A percentile compares a stretch with the other conserved stretches of the same genome.
Evolutionary conservation across 92 coral and sea anemone genomes (phyloP).

Genomic region (Phenganax stokvisi): DNA sequence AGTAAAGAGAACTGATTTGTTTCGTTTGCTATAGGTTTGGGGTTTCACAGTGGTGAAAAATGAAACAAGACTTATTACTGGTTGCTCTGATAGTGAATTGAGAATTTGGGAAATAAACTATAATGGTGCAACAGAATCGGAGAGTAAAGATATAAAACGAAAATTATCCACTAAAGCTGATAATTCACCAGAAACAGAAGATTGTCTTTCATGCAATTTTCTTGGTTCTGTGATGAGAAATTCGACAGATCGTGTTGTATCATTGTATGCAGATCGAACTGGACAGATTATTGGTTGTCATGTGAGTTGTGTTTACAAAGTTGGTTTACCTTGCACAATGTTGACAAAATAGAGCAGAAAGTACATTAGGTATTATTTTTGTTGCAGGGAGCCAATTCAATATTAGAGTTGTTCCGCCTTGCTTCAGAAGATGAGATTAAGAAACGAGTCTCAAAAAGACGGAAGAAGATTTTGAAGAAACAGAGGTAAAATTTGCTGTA

Average conservation of each 20-base stretch:
- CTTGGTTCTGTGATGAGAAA: conserved; percentile 85
- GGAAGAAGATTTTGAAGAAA: conserved; percentile 54
- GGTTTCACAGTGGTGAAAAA: conserved; percentile 61
- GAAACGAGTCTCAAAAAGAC: conserved; percentile 63
- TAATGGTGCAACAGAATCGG: not conserved
- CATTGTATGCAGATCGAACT: conserved; percentile 55
- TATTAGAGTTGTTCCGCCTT: conserved; percentile 71
- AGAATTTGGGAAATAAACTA: conserved; percentile 76
- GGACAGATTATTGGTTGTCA: conserved; percentile 76
- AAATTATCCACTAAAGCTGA: conserved; percentile 20
- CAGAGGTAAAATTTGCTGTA: conserved; percentile 44
- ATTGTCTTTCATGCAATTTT: conserved; percentile 63
- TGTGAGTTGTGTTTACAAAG: conserved; percentile 44
- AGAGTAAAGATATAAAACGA: conserved; percentile 18
- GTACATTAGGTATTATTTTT: not conserved
- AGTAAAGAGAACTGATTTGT: not conserved
- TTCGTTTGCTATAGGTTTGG: conserved; percentile 65
- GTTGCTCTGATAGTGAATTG: conserved; percentile 89
- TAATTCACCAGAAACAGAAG: conserved; percentile 19
- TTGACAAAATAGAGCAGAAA: not conserved
- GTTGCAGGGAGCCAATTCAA: conserved; percentile 75
- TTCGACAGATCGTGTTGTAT: conserved; percentile 73
- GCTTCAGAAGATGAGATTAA: conserved; percentile 79
- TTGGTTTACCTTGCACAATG: not conserved
- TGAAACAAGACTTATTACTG: conserved; percentile 79